phyloP scores from a whole-genome alignment of 2,113 vertebrate genomes.

The Grus americana region DNA sequence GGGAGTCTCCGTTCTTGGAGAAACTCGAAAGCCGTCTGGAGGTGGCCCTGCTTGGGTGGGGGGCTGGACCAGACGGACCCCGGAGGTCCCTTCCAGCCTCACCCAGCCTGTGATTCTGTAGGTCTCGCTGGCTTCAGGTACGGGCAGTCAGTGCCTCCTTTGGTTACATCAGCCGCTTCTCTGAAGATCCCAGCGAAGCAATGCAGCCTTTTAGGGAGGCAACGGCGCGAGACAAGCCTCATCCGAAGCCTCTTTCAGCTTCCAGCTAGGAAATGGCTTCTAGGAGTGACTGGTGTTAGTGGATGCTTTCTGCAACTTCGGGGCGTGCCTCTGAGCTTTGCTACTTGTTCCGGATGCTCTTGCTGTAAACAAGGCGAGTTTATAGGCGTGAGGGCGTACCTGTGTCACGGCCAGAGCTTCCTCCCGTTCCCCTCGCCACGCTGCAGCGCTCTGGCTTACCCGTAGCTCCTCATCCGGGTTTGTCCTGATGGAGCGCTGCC shows the following conservation, averaged over 20 bases:
- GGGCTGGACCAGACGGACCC: neutral
- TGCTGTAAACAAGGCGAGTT: too few species aligned
- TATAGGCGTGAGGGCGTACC: neutral
- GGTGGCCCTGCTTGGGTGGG: neutral
- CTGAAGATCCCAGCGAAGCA: neutral
- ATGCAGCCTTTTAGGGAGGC: neutral
- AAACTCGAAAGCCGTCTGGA: fast-evolving
- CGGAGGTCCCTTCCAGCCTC: neutral
- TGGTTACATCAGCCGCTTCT: fast-evolving
- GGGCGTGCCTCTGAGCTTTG: neutral
- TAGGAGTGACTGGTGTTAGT: neutral
- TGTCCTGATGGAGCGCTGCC: neutral
- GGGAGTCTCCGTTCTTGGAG: neutral
- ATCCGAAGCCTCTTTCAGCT: neutral
- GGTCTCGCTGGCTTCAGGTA: neutral
- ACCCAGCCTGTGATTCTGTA: neutral
- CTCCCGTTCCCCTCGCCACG: neutral
- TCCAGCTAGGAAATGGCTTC: neutral
- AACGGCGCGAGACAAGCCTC: neutral
- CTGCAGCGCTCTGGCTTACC: too few species aligned
- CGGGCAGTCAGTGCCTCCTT: neutral
- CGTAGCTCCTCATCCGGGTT: neutral
- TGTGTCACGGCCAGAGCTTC: neutral
- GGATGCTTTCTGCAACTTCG: neutral
- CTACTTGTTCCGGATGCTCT: neutral